Conservation (phyloP, 2,113 vertebrate genomes). For the Onychorhynchus coronatus region DNA sequence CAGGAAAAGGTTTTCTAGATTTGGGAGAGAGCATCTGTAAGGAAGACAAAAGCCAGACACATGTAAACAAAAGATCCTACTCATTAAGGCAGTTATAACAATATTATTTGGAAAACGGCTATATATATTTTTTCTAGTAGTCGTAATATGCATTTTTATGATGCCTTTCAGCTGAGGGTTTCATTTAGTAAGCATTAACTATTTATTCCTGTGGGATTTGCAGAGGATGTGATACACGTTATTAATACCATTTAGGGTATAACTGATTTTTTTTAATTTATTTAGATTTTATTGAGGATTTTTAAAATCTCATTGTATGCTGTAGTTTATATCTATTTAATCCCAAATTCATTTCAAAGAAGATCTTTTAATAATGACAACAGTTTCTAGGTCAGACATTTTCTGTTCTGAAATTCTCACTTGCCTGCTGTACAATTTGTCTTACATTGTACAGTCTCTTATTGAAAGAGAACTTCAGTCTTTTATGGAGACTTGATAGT, state of each 20-base stretch:
- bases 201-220: background rate
- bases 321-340: background rate
- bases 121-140: background rate
- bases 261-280: background rate
- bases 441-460: background rate
- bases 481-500: background rate
- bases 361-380: background rate
- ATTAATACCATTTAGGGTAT: background rate
- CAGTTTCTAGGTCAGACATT: slow-evolving; percentile 1
- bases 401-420: background rate
- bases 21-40: background rate
- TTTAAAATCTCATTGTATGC: background rate
- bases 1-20: background rate
- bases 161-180: background rate
- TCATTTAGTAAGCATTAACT: background rate
- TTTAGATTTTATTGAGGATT: background rate
- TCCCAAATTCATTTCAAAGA: background rate
- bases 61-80: background rate
- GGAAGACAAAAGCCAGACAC: background rate
- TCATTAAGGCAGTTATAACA: background rate
- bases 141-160: accelerated
- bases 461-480: slow-evolving; percentile 8
- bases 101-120: background rate
- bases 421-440: slow-evolving; percentile 6
- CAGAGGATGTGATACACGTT: background rate